Evolutionary conservation across 2,113 vertebrate genomes (phyloP).

Genomic region (Ranitomeya variabilis): DNA sequence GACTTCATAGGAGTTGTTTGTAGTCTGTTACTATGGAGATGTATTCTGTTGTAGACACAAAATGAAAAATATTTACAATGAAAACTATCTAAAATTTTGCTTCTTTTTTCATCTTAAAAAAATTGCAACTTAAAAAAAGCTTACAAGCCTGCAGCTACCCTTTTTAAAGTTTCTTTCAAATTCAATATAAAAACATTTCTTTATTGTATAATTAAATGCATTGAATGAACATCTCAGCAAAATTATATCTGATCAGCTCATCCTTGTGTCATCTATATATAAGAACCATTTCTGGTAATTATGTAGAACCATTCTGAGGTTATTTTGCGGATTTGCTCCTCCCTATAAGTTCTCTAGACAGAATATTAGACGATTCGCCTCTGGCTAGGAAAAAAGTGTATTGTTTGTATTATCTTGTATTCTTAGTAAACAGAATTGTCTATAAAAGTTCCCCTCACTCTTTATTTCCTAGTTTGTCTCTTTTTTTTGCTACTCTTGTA

Average conservation of each 20-base stretch:
- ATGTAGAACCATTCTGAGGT: background rate
- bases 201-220: background rate
- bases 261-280: background rate
- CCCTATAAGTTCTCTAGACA: background rate
- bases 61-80: too few species aligned
- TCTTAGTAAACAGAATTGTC: background rate
- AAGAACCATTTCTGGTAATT: too few species aligned
- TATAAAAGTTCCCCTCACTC: background rate
- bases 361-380: background rate
- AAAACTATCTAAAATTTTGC: too few species aligned
- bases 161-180: background rate
- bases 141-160: too few species aligned
- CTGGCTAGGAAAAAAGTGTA: background rate
- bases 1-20: background rate
- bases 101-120: too few species aligned
- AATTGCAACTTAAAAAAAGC: too few species aligned
- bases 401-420: background rate
- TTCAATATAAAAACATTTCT: background rate
- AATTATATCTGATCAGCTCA: background rate
- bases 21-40: background rate
- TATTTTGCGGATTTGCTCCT: background rate
- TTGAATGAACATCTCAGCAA: background rate
- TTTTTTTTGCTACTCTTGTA: background rate
- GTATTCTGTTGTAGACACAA: too few species aligned
- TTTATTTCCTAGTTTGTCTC: background rate